Percentiles rank a stretch among this genome's conserved stretches.
Evolutionary conservation across 2,113 vertebrate species (phyloP).

Genomic region (Procavia capensis): DNA sequence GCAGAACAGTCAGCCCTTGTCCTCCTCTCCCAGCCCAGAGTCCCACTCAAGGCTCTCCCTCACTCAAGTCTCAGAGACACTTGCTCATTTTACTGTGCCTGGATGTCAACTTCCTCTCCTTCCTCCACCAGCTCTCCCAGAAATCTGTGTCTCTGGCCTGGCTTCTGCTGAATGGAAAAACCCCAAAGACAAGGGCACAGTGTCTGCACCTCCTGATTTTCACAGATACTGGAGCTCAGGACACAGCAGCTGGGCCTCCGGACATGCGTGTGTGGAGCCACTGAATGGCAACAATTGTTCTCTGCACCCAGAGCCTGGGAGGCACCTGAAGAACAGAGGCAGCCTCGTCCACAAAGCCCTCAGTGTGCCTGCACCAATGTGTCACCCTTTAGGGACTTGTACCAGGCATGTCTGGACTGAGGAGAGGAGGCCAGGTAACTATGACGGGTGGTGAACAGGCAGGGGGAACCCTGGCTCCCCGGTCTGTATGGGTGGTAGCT

Average conservation of each 20-base stretch:
- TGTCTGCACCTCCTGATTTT: fast-evolving
- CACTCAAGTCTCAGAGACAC: not conserved
- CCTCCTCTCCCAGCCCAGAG: not conserved
- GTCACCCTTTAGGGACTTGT: fast-evolving
- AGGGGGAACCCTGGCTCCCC: fast-evolving
- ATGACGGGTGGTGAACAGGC: fast-evolving
- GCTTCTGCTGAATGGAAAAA: slow-evolving; percentile 52
- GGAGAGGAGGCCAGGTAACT: fast-evolving
- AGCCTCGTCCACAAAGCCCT: not conserved
- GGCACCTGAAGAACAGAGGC: not conserved
- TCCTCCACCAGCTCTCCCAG: not conserved
- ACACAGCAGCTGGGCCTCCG: not conserved
- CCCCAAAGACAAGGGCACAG: not conserved
- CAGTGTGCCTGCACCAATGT: fast-evolving
- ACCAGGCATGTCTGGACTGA: fast-evolving
- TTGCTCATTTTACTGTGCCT: not conserved
- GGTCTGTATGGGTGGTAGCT: not conserved
- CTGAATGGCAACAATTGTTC: slow-evolving; percentile 21
- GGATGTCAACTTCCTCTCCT: not conserved
- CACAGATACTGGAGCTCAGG: not conserved
- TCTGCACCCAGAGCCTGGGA: not conserved
- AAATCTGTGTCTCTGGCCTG: not conserved
- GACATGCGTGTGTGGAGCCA: fast-evolving
- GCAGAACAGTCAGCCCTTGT: fast-evolving
- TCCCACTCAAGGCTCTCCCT: no score